These are phyloP conservation scores for Charanyca ferruginea DNA, from an alignment of 2,888 invertebrate species.

Conservation along the genomic window DNA sequence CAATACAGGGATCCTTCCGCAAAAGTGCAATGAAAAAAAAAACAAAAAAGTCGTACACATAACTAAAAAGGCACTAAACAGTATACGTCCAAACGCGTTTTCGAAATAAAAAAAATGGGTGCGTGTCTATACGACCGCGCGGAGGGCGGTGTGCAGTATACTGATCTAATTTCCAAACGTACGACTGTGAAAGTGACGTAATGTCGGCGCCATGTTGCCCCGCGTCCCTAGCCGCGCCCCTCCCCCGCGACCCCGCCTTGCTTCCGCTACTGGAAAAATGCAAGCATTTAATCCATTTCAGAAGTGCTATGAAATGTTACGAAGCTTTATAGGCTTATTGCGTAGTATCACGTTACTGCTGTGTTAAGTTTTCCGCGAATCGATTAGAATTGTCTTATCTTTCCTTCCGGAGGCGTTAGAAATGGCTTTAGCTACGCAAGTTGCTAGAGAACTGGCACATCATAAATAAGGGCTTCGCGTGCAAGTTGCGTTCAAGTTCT, in stretches of 20 bases:
- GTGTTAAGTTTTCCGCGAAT: constrained; percentile 68
- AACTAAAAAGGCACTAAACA: constrained; percentile 71
- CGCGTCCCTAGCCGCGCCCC: constrained; percentile 73
- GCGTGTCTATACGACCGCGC: constrained; percentile 68
- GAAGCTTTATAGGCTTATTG: constrained; percentile 68
- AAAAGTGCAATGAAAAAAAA: constrained; percentile 68
- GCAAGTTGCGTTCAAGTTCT: constrained; percentile 36
- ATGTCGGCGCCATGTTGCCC: constrained; percentile 85
- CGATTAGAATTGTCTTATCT: constrained; percentile 67
- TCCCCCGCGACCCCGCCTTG: constrained; percentile 77
- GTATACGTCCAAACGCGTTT: constrained; percentile 70
- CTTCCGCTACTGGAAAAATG: constrained; percentile 82
- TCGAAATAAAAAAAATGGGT: constrained; percentile 58
- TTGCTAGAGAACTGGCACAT: constrained; percentile 51
- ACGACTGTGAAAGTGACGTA: constrained; percentile 89
- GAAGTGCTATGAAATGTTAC: constrained; percentile 77
- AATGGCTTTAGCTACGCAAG: constrained; percentile 57
- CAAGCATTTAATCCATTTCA: constrained; percentile 85
- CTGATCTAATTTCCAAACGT: constrained; percentile 89
- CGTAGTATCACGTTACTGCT: constrained; percentile 68
- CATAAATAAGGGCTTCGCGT: constrained; percentile 61
- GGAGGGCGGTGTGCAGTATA: constrained; percentile 78
- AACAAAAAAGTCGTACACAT: constrained; percentile 74
- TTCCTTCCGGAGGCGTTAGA: constrained; percentile 50
- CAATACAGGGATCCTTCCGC: constrained; percentile 67